Conservation (phyloP, 1,140 invertebrate species). For the Drosophila melanica region DNA sequence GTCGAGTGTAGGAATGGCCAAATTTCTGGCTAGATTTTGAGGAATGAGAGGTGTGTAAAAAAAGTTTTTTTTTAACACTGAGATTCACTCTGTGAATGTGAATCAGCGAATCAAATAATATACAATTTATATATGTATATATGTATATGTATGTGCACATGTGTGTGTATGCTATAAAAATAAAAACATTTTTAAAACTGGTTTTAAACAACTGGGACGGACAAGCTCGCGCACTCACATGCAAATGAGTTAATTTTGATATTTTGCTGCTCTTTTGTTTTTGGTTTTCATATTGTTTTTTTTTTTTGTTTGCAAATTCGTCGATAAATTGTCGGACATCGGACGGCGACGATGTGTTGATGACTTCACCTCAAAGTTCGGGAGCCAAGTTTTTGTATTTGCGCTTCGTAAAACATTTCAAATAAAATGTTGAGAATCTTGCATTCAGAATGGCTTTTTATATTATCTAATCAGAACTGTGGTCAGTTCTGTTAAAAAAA, state of each 20-base stretch:
- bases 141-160: constrained; percentile 25
- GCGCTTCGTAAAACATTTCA: constrained; percentile 11
- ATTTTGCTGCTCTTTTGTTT: constrained; percentile 44
- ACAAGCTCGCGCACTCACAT: constrained; percentile 43
- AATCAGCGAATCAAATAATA: constrained; percentile 48
- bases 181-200: constrained; percentile 62
- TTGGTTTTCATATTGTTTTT: constrained; percentile 23
- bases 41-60: constrained; percentile 38
- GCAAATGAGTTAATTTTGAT: constrained; percentile 78
- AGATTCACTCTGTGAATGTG: constrained; percentile 31
- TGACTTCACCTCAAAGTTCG: constrained; percentile 71
- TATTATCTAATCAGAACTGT: constrained; percentile 29
- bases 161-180: constrained; percentile 6
- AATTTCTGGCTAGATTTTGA: constrained; percentile 8
- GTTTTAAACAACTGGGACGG: constrained; percentile 55
- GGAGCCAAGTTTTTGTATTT: constrained; percentile 53
- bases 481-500: neutral
- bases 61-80: constrained; percentile 23
- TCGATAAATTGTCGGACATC: constrained; percentile 56
- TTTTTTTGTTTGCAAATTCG: constrained; percentile 51
- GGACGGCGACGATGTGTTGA: constrained; percentile 52
- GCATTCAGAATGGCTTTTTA: constrained; percentile 3
- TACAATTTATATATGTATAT: constrained; percentile 10
- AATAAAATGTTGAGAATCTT: constrained; percentile 1
- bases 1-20: constrained; percentile 11